phyloP scores from a whole-genome alignment of 2,797 vertebrate species.

The Salmo trutta region DNA sequence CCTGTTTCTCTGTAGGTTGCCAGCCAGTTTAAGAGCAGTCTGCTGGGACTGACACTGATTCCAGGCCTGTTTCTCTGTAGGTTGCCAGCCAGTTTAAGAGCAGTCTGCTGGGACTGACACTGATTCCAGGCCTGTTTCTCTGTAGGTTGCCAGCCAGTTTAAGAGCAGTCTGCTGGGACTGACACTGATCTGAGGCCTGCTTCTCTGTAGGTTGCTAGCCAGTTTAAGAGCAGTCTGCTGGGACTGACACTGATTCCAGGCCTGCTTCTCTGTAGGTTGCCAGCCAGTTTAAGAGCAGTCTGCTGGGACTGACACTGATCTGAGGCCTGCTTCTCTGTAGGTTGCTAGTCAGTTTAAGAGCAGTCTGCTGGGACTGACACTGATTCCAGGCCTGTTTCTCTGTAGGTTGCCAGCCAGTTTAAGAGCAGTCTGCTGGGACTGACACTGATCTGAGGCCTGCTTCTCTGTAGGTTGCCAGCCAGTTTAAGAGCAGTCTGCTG shows the following conservation, averaged over 20 bases:
- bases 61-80: conserved; percentile 61
- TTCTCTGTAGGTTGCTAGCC: no score
- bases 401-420: no score
- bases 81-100: conserved; percentile 83
- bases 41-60: no score
- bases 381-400: no score
- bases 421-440: no score
- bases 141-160: conserved; percentile 94
- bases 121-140: conserved; percentile 19
- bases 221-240: no score
- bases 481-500: conserved; percentile 49
- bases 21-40: no score
- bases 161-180: conserved; percentile 91
- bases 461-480: conserved; percentile 85
- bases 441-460: neutral
- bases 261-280: conserved; percentile 79
- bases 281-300: conserved; percentile 72
- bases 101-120: conserved; percentile 46
- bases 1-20: no score
- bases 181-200: conserved; percentile 50
- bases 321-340: conserved; percentile 62
- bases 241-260: neutral
- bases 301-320: conserved; percentile 46
- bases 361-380: conserved; percentile 88
- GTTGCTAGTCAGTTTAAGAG: conserved; percentile 96